These are phyloP conservation scores for Peromyscus californicus DNA, from an alignment of 2,113 vertebrate species.

Conservation along the genomic window DNA sequence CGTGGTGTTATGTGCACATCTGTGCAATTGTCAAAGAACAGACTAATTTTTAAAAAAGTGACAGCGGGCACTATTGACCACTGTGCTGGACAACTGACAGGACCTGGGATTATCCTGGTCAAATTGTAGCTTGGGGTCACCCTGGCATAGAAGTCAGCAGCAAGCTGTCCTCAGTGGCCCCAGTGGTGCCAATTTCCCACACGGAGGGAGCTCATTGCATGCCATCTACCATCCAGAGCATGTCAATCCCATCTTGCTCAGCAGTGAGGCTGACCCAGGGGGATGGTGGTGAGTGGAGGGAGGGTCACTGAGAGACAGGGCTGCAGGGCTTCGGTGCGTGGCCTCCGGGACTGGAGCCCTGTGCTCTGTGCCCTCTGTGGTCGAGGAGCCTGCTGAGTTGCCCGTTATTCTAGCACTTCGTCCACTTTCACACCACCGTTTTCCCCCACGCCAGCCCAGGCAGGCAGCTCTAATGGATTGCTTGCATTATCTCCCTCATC, in stretches of 20 bases:
- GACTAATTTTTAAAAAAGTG: not conserved
- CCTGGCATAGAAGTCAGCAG: not conserved
- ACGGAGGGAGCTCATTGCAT: not conserved
- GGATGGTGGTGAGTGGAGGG: not conserved
- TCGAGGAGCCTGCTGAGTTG: constrained; percentile 78
- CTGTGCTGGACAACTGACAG: not conserved
- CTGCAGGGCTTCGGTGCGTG: not conserved
- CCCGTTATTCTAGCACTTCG: constrained; percentile 86
- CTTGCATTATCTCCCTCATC: constrained; percentile 90
- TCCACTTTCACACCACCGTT: constrained; percentile 83
- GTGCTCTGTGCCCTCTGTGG: constrained; percentile 30
- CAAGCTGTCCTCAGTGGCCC: not conserved
- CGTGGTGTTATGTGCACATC: too few relatives aligned
- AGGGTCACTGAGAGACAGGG: not conserved
- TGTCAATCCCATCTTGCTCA: not conserved
- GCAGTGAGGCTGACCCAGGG: not conserved
- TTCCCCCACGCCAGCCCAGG: constrained; percentile 56
- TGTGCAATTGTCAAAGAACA: not conserved
- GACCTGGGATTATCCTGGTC: not conserved
- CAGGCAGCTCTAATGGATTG: constrained; percentile 91
- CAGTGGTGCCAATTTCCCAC: too few relatives aligned
- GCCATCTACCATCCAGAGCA: not conserved
- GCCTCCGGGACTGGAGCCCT: fast-evolving
- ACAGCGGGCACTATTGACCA: not conserved
- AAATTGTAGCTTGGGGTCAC: not conserved